Evolutionary conservation across 2,113 vertebrate genomes (phyloP).

Genomic region (Myrmophylax atrothorax): DNA sequence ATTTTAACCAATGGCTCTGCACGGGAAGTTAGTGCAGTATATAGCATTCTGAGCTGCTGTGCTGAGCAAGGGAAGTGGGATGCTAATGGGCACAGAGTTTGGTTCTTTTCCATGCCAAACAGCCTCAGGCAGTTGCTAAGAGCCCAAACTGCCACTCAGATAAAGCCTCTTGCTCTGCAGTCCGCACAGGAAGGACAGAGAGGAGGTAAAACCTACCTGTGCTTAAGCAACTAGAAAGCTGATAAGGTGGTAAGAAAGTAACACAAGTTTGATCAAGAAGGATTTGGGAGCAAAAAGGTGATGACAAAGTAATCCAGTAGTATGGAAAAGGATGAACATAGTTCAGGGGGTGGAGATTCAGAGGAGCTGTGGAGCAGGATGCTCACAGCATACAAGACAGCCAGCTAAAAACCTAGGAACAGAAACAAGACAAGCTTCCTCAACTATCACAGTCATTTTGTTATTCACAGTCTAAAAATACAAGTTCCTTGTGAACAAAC

Average conservation of each 20-base stretch:
- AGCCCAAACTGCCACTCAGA: neutral
- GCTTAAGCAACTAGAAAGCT: neutral
- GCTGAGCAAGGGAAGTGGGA: neutral
- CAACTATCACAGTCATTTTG: neutral
- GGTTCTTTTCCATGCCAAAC: neutral
- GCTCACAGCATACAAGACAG: neutral
- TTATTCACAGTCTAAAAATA: neutral
- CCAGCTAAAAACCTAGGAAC: neutral
- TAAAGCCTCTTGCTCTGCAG: neutral
- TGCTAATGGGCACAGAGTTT: neutral
- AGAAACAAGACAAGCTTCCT: neutral
- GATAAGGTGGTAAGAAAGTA: neutral
- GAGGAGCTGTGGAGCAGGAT: neutral
- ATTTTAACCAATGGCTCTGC: neutral
- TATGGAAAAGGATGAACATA: neutral
- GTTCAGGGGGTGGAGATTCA: neutral
- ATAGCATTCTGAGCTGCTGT: neutral
- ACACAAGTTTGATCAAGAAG: neutral
- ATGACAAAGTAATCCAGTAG: fast-evolving
- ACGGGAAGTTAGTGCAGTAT: neutral
- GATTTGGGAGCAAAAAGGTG: neutral
- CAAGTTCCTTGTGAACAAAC: neutral
- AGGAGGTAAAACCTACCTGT: neutral
- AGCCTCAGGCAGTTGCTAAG: neutral
- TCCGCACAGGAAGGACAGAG: neutral